Evolutionary conservation across 1,140 invertebrate species (phyloP).

Genomic region (Bombus huntii): DNA sequence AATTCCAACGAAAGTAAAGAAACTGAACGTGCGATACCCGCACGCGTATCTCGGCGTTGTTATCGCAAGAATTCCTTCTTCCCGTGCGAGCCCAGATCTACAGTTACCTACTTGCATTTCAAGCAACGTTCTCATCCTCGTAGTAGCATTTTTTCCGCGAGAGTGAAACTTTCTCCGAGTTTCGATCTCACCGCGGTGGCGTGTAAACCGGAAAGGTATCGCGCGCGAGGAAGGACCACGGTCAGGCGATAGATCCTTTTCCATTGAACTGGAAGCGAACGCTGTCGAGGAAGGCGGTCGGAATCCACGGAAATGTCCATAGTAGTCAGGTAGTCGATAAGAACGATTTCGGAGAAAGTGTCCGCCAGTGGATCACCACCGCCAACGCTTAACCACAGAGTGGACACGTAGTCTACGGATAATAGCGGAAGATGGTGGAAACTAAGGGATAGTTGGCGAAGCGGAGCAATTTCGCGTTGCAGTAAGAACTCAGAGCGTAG

Average conservation of each 20-base stretch:
- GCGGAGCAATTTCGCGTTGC: neutral
- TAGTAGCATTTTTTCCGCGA: neutral
- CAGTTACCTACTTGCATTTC: neutral
- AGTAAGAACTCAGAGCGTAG: neutral
- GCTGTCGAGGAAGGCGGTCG: no score
- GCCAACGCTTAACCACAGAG: neutral
- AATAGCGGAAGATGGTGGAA: neutral
- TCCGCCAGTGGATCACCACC: neutral
- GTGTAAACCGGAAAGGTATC: neutral
- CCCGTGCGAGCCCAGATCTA: rapidly evolving
- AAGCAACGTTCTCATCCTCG: neutral
- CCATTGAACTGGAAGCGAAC: no score
- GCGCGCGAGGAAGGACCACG: no score
- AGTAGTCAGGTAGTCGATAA: no score
- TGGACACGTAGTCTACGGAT: neutral
- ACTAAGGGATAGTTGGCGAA: neutral
- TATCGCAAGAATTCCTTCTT: neutral
- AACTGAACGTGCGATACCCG: no score
- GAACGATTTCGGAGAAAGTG: neutral
- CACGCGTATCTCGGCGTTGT: neutral
- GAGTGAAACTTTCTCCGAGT: neutral
- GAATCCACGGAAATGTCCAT: neutral
- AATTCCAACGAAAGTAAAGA: neutral
- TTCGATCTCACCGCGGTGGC: neutral
- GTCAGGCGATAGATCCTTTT: no score